Evolutionary conservation across 2,113 vertebrate species (phyloP).

Genomic region (Protobothrops mucrosquamatus): DNA sequence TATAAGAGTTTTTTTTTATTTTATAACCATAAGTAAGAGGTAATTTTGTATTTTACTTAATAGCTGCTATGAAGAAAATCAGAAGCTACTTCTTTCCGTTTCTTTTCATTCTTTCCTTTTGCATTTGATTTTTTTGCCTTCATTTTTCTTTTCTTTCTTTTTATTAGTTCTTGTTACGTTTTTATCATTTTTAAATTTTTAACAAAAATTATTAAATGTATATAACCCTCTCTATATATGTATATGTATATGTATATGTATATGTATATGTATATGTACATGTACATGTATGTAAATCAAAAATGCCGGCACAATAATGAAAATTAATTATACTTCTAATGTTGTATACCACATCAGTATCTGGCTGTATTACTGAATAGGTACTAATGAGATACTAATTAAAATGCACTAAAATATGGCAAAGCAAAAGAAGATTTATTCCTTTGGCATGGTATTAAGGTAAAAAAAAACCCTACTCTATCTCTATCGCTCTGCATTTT

Average conservation of each 20-base stretch:
- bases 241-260: no score
- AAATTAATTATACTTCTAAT: not conserved
- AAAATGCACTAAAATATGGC: conserved; percentile 3
- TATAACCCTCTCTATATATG: not conserved
- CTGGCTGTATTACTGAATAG: not conserved
- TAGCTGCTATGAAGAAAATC: not conserved
- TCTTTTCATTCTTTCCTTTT: not conserved
- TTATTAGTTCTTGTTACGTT: not conserved
- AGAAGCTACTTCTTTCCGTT: not conserved
- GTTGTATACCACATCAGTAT: not conserved
- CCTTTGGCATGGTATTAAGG: not conserved
- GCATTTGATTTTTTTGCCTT: not conserved
- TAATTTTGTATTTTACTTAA: not conserved
- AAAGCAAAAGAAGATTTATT: conserved; percentile 11
- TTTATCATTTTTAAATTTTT: not conserved
- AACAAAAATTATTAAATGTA: not conserved
- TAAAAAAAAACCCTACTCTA: not conserved
- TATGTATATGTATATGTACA: no score
- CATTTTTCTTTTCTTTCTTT: not conserved
- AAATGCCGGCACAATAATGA: not conserved
- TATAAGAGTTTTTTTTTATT: not conserved
- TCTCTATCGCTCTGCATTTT: not conserved
- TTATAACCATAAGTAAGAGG: not conserved
- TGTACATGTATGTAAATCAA: not conserved
- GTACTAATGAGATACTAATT: not conserved